phyloP scores from a whole-genome alignment of 2,113 vertebrate species.

The Hystrix cristata region DNA sequence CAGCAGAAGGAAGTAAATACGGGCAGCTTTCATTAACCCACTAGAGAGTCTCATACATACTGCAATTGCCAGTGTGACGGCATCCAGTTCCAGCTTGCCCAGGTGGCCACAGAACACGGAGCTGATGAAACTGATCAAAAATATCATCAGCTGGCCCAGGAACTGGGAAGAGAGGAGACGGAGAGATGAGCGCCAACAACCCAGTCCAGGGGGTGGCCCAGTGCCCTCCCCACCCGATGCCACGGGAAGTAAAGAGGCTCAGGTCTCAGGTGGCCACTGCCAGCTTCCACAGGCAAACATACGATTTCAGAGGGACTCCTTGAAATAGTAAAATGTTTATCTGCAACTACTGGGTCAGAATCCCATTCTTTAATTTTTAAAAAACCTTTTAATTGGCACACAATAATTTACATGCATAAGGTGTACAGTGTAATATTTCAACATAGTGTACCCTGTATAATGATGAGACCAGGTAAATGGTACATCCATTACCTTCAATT shows the following conservation, averaged over 20 bases:
- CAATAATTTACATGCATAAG: neutral
- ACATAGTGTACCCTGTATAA: neutral
- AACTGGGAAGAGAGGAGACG: conserved; percentile 86
- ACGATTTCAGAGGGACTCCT: neutral
- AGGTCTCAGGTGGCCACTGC: neutral
- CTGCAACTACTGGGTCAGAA: neutral
- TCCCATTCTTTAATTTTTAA: neutral
- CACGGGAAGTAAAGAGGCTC: neutral
- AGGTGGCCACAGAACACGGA: conserved; percentile 96
- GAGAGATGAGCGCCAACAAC: neutral
- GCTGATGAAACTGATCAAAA: conserved; percentile 93
- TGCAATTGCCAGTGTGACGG: conserved; percentile 92
- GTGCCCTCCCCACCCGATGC: neutral
- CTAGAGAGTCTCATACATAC: conserved; percentile 84
- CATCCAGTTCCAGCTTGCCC: conserved; percentile 94
- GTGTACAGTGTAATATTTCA: neutral
- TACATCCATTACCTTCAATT: neutral
- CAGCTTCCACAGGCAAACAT: neutral
- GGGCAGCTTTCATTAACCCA: accelerated
- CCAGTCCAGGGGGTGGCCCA: too few species aligned
- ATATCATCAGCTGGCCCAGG: conserved; percentile 92
- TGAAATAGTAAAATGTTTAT: neutral
- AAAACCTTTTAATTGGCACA: neutral
- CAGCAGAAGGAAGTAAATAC: neutral
- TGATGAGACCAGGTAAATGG: neutral